phyloP scores from a whole-genome alignment of 1,140 invertebrate genomes.

The Lucilia cuprina region DNA sequence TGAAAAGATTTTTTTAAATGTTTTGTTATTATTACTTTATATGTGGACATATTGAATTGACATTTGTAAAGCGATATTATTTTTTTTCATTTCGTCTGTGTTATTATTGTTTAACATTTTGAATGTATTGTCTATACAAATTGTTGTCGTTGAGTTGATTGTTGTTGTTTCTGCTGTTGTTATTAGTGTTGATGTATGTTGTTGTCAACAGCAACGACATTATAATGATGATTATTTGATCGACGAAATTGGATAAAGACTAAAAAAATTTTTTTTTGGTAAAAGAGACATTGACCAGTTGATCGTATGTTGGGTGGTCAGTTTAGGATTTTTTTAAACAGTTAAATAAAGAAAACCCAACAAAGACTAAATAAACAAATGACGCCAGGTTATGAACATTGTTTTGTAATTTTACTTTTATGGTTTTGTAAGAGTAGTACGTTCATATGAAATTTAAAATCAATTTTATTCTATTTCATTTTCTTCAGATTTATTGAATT shows the following conservation, averaged over 20 bases:
- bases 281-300: background rate
- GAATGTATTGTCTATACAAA: background rate
- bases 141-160: background rate
- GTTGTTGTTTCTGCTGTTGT: background rate
- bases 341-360: background rate
- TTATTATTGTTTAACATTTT: background rate
- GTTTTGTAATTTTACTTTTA: too few relatives aligned
- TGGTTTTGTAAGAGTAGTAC: background rate
- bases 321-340: background rate
- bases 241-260: background rate
- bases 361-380: background rate
- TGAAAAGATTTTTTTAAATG: background rate
- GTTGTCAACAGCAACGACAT: conserved; percentile 20
- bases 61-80: conserved; percentile 20
- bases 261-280: background rate
- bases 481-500: background rate
- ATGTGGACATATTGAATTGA: conserved; percentile 24
- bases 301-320: background rate
- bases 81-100: background rate
- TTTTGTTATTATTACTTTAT: conserved; percentile 4
- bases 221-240: conserved; percentile 22
- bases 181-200: conserved; percentile 27
- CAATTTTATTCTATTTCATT: conserved; percentile 3
- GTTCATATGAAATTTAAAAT: background rate
- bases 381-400: background rate